Base-by-base conservation (phyloP, 2,113 vertebrate genomes). In the Vulpes ferrilata region DNA sequence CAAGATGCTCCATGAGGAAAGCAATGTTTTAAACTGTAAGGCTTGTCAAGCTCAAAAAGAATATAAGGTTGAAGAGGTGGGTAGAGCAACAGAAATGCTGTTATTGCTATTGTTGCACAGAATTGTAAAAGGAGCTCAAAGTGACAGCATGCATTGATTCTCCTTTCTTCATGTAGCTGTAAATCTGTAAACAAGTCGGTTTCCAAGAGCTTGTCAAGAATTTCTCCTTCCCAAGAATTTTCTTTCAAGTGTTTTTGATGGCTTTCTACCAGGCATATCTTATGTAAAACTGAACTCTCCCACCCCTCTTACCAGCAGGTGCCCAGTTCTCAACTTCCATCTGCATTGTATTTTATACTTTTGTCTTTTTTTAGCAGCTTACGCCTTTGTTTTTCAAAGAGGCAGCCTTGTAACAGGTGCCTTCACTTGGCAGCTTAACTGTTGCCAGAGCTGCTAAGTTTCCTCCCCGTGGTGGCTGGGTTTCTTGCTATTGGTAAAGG, bases 321-420 rank as follows among this genome's bases (percentile, higher is more conserved):
- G 17, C 25, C 71, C 80, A 22, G 5, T 57, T 86, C 81, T 35
- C 65, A 32, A 12, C 23, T 62, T 88, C 82, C 53, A 7, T 55
- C 53, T 83, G 57, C 82, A 7, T 30, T 38, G 23, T 51, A 85
- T 89, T 53, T 64, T 93, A 62, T 4, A 48, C 48, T 51, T 89
- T n/a, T 43, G n/a, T 92, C 38, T 84, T 95, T 81, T 81, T 65
- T 87, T 65, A 81, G 74, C 67, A 90, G 23, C 13, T 84, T 73
- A 27, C 25, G 71, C 86, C 74, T 69, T 93, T 97, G 71, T 92
- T 93, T 93, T 86, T 67, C 88, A 62, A 88, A 92, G 93, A 92
- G 53, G 53, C 86, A 48, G 76, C 15, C 79, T 92, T 62, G 59
- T 73, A 84, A 81, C 93, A 93, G 81, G 87, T 85, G 79, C 64